Evolutionary conservation across 2,888 invertebrate genomes (phyloP), one percentile per base, ranked within the genome.

Genomic region (Griposia aprilina): DNA sequence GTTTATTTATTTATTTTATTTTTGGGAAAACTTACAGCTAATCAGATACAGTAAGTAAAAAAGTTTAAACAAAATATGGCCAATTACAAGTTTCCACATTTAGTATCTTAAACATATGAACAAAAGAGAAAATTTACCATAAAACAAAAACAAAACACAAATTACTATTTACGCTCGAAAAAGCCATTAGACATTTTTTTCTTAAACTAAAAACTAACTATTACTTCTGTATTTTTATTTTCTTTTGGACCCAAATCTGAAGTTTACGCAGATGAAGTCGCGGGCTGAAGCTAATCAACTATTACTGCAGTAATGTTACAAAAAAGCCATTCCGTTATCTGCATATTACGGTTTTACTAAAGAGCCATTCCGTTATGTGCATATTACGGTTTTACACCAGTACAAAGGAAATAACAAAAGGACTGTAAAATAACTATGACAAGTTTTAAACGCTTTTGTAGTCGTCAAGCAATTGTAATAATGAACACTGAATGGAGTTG

Each of bases 391-490:
- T 13, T 7, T 62, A 77, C 57, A 55, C 15, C 30, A 4, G 0
- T 6, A 67, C 60, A n/a, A 71, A 68, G 60, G 23, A 77, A 65
- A 60, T 70, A 81, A 69, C 71, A 69, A 78, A 74, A 80, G 84
- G 69, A 79, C 82, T 67, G 69, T 67, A 86, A 86, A 88, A 85
- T 90, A 84, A 81, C 73, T 77, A 72, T 76, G 50, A 65, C 62
- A 80, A 90, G 89, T 87, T 91, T 91, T 86, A 90, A 92, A 80
- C 81, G 90, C 81, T 90, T 83, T 85, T 76, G 86, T 69, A 78
- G 81, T 78, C 73, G 83, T 59, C 50, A 68, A 67, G 88, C 88
- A 88, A 90, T 89, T 89, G 88, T 82, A 78, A 88, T 89, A 88
- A 92, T 90, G 85, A 88, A 84, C 68, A 80, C 73, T 83, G 81